phyloP scores from a whole-genome alignment of 2,888 invertebrate genomes.

The Cephus spinipes region DNA sequence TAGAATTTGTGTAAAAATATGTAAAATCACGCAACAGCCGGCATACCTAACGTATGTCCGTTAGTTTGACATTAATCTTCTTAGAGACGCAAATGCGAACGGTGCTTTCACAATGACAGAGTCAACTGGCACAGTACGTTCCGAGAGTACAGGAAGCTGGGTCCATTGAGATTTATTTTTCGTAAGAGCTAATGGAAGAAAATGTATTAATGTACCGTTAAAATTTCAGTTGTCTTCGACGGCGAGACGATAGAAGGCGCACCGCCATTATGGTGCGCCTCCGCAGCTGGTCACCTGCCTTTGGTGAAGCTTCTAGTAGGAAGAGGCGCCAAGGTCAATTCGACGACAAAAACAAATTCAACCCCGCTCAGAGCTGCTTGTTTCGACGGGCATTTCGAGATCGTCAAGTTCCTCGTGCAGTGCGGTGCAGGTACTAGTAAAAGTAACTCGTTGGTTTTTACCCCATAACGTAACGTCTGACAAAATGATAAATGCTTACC shows the following conservation, averaged over 20 bases:
- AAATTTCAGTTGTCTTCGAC: constrained; percentile 88
- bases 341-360: constrained; percentile 93
- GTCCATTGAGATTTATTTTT: not conserved
- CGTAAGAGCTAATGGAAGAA: not conserved
- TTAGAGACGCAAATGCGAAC: not conserved
- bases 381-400: constrained; percentile 95
- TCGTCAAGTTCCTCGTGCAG: constrained; percentile 92
- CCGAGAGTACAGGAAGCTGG: not conserved
- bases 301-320: constrained; percentile 87
- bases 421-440: constrained; percentile 80
- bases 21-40: not conserved
- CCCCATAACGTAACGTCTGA: not conserved
- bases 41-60: not conserved
- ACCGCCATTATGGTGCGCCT: constrained; percentile 97
- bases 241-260: constrained; percentile 97
- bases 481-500: not conserved
- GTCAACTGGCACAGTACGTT: not conserved
- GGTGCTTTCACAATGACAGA: not conserved
- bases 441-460: constrained; percentile 39
- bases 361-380: constrained; percentile 96
- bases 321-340: constrained; percentile 92
- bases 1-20: not conserved
- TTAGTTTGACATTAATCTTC: not conserved
- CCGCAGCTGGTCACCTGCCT: constrained; percentile 92
- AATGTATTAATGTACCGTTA: not conserved